Evolutionary conservation across 1,140 invertebrate species (phyloP).

Genomic region (Diabrotica undecimpunctata): DNA sequence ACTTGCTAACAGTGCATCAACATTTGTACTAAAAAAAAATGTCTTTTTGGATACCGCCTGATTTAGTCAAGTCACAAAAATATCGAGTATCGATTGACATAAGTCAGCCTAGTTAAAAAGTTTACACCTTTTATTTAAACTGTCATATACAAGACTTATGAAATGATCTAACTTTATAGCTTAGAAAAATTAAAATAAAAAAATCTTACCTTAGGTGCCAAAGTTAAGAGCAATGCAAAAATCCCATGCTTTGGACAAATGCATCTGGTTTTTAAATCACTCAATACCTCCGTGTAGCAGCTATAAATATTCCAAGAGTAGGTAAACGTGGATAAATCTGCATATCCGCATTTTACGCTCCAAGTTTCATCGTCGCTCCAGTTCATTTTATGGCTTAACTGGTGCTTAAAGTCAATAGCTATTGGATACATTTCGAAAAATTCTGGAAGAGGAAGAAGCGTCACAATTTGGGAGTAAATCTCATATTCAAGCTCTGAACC

Average conservation of each 20-base stretch:
- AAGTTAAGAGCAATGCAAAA: constrained; percentile 57
- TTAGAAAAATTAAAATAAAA: not conserved
- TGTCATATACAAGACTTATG: too few species aligned
- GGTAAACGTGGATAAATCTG: constrained; percentile 42
- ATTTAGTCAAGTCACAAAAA: too few species aligned
- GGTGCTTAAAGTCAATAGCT: constrained; percentile 13
- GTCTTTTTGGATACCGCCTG: too few species aligned
- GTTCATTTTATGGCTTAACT: constrained; percentile 9
- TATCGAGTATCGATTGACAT: too few species aligned
- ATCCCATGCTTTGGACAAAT: constrained; percentile 57
- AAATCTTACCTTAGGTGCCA: constrained; percentile 51
- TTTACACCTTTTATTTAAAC: too few species aligned
- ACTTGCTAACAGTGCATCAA: too few species aligned
- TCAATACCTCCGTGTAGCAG: constrained; percentile 52
- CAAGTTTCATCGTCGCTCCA: constrained; percentile 39
- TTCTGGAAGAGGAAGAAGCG: constrained; percentile 12
- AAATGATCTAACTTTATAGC: too few species aligned
- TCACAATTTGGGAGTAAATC: constrained; percentile 58
- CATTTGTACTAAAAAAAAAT: too few species aligned
- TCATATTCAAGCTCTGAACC: constrained; percentile 63
- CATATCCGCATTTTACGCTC: constrained; percentile 53
- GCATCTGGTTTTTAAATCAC: constrained; percentile 54
- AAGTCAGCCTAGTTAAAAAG: too few species aligned
- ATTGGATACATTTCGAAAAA: constrained; percentile 7
- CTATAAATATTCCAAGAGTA: constrained; percentile 52